Base-by-base conservation (phyloP, 2,888 invertebrate species). In the Heterodera filipjevi region DNA sequence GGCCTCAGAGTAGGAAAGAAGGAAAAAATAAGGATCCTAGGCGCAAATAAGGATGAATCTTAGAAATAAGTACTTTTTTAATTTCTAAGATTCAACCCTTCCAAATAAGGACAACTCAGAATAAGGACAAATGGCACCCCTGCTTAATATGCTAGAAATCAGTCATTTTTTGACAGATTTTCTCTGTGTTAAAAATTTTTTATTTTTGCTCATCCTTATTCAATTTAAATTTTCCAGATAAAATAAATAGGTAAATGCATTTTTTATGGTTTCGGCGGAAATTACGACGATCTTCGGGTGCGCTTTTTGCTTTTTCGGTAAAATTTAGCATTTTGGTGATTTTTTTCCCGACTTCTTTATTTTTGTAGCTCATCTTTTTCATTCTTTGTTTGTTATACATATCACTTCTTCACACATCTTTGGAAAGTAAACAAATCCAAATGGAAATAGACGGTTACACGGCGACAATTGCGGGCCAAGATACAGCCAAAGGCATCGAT, bases 271-370 rank as follows among this genome's bases (percentile, higher is more conserved):
- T 68, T 44, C 75, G 75, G 27, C 75, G 75, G 16, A 22, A 27
- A 30, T 44, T 66, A 35, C 16, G 66, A 22, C 66, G 59, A 12
- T 32, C 75, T 19, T 64, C 75, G 8, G 30, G 64, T 64, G 32
- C 35, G 16, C 33, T 75, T 77, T 53, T 77, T 71, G 77, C 73
- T 32, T 77, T 39, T 14, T 77, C 72, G 71, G 71, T 71, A 64
- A 66, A 19, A 68, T 35, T 35, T 35, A 10, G 3, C 22, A 30
- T 77, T 75, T 76, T 35, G 27, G 14, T 64, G 2, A 14, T 30
- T 33, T 71, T 44, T 27, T 10, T 27, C n/a, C 27, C 19, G 5
- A 71, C 35, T 16, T 35, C 3, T 0, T 19, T 33, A 27, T 71
- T n/a, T 44, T 71, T 76, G 44, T n/a, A 77, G 66, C 49, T 77